Evolutionary conservation across 2,113 vertebrate genomes (phyloP), one percentile per base, ranked within the genome.

Genomic region (Silurus glanis): DNA sequence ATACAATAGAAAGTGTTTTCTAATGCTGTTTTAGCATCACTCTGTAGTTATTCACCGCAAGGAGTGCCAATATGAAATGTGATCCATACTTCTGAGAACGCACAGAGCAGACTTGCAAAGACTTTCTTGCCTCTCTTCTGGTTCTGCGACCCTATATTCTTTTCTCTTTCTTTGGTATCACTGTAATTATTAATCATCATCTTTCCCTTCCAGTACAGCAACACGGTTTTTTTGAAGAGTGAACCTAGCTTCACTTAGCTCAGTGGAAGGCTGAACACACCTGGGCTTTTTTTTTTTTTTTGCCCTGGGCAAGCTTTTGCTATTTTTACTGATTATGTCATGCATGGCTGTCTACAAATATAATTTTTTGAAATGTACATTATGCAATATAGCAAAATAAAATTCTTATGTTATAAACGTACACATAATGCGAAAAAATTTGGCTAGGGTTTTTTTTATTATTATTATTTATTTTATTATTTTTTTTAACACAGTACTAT

Each of bases 71-170:
- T 79, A 86, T 84, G 83, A 90, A 85, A 82, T 78, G n/a, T 66
- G 84, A 87, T 90, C 81, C 81, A 85, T 51, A 82, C 62, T 55
- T 85, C 71, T 84, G 53, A 85, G 66, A 83, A 85, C 12, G 74
- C 66, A 25, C 58, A 56, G 69, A 84, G 72, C 51, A 69, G 49
- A 28, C 69, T 76, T 86, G 84, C 71, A 58, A 53, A 79, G 85
- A 84, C 89, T 87, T 10, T 86, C 59, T 47, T 86, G 82, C 58
- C 69, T 37, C 45, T 21, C 16, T 58, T 9, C n/a, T 49, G 58
- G 7, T 17, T 58, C 19, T 83, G n/a, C 51, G 13, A 58, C 0
- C 21, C 37, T 17, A 55, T 12, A 9, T 81, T 62, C 37, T 61
- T 9, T 84, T 62, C 45, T 56, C 28, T 59, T 67, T 28, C 37